These are phyloP conservation scores for Dinoponera quadriceps DNA, from an alignment of 1,140 invertebrate species.

Conservation along the genomic window DNA sequence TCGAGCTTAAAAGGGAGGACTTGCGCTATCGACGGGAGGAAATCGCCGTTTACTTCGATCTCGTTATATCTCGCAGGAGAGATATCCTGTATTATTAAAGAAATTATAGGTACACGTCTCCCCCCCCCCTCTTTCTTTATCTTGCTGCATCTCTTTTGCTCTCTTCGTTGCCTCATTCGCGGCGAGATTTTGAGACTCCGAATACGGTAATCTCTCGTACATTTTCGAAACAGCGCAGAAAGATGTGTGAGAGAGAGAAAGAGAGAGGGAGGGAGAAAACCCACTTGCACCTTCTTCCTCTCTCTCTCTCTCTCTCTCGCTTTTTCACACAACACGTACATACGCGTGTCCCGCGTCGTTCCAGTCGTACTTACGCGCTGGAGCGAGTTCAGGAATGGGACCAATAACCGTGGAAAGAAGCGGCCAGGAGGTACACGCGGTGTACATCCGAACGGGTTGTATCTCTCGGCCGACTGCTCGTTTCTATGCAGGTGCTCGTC, in stretches of 20 bases:
- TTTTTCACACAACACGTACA: no score
- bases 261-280: no score
- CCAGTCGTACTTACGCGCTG: neutral
- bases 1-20: constrained; percentile 25
- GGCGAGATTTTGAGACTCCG: neutral
- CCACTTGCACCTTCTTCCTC: no score
- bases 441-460: constrained; percentile 39
- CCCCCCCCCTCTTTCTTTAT: no score
- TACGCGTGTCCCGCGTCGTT: neutral
- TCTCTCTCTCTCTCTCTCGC: constrained; percentile 1
- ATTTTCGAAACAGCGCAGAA: neutral
- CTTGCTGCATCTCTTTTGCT: no score
- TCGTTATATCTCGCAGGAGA: constrained; percentile 6
- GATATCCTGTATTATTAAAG: constrained; percentile 42
- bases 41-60: constrained; percentile 30
- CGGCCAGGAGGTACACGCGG: neutral
- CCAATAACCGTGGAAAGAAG: constrained; percentile 39
- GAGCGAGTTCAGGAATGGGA: constrained; percentile 9
- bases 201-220: neutral
- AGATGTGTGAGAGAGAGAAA: neutral
- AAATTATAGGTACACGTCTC: constrained; percentile 16
- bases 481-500: constrained; percentile 46
- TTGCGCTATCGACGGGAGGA: constrained; percentile 22
- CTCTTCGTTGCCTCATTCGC: neutral
- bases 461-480: constrained; percentile 42